Evolutionary conservation across 2,888 invertebrate genomes (phyloP).

Genomic region (Cenopis cana): DNA sequence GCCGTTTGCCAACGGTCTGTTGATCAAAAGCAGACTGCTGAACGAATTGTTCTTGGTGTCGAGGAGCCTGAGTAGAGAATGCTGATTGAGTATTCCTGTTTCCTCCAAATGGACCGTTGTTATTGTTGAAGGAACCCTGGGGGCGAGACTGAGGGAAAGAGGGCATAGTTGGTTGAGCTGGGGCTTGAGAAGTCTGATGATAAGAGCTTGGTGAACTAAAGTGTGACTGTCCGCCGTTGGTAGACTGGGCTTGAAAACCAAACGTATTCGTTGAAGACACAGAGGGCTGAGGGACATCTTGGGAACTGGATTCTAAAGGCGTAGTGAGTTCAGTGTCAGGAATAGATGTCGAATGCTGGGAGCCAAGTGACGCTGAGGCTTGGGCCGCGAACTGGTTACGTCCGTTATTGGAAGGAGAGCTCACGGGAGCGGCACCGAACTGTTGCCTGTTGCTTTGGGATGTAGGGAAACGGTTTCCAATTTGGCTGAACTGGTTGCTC

Average conservation of each 20-base stretch:
- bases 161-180: conserved; percentile 43
- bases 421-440: conserved; percentile 21
- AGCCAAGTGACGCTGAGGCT: conserved; percentile 45
- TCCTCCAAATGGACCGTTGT: conserved; percentile 23
- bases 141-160: conserved; percentile 44
- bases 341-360: conserved; percentile 55
- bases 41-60: conserved; percentile 37
- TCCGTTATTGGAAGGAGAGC: conserved; percentile 12
- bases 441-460: conserved; percentile 27
- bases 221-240: conserved; percentile 43
- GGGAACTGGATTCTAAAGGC: conserved; percentile 57
- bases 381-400: conserved; percentile 46
- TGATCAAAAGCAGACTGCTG: conserved; percentile 42
- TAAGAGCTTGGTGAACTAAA: conserved; percentile 40
- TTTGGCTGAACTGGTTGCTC: conserved; percentile 35
- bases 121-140: conserved; percentile 23
- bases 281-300: conserved; percentile 38
- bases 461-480: conserved; percentile 15
- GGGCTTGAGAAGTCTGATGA: conserved; percentile 36
- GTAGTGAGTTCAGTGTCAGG: conserved; percentile 63
- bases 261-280: conserved; percentile 26
- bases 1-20: conserved; percentile 23
- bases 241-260: conserved; percentile 36
- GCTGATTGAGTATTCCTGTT: conserved; percentile 36
- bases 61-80: conserved; percentile 43